A percentile compares a stretch with the other conserved stretches of the same genome.
Conservation (phyloP, 1,140 invertebrate genomes). For the Neoseiulus cucumeris region DNA sequence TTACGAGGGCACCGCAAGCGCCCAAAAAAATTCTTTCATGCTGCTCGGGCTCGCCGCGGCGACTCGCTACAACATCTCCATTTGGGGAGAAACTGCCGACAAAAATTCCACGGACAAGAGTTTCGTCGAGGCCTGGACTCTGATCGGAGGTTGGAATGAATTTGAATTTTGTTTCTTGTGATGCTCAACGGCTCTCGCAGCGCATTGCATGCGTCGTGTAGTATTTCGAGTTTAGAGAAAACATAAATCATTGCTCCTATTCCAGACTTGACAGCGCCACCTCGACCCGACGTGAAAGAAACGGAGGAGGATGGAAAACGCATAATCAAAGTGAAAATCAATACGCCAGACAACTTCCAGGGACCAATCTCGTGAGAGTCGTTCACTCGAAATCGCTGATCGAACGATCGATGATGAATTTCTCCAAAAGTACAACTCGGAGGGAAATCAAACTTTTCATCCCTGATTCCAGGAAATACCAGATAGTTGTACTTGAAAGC, state of each 20-base stretch:
- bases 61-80: too few species aligned
- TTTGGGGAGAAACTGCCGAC: too few species aligned
- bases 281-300: background rate
- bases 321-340: background rate
- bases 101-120: too few species aligned
- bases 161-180: too few species aligned
- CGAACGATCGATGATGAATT: background rate
- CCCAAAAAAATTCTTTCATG: too few species aligned
- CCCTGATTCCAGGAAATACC: conserved; percentile 41
- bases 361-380: conserved; percentile 17
- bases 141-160: too few species aligned
- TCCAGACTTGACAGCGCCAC: background rate
- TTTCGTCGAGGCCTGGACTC: too few species aligned
- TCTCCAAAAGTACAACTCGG: background rate
- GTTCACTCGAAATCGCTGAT: background rate
- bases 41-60: too few species aligned
- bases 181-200: too few species aligned
- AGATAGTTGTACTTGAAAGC: conserved; percentile 46
- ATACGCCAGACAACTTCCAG: background rate
- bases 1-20: too few species aligned
- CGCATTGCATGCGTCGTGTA: too few species aligned
- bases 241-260: background rate
- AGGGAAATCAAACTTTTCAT: background rate
- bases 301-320: background rate
- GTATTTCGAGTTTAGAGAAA: too few species aligned